Evolutionary conservation across 2,113 vertebrate species (phyloP), one percentile per base, ranked within the genome.

Genomic region (Coreoperca whiteheadi): DNA sequence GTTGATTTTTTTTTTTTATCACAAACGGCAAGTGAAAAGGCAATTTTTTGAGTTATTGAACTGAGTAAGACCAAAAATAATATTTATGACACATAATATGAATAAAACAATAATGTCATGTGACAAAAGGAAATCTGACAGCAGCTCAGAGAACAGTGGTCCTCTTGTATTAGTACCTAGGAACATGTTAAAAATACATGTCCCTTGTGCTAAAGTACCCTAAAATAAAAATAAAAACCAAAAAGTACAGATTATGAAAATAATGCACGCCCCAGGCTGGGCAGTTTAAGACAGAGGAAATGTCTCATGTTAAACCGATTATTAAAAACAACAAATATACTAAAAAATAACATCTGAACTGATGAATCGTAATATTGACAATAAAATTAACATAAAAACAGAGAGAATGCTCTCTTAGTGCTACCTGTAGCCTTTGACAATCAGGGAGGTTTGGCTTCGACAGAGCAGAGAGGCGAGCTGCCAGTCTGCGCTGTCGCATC

Each of bases 341-440:
- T 87, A 93, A 90, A 94, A 74, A 82, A 89, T 74, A 93, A 93
- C 74, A 69, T 86, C 75, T 89, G 67, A 90, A 82, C 87, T 79
- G 81, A 87, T 91, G 54, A 90, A 84, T 92, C 80, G 88, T 83
- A 89, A 89, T 90, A 90, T 82, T 56, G 88, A 90, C 84, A 89
- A 78, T 88, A 90, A 86, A 88, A 88, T 78, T 57, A 87, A 91
- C 46, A 83, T 77, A 78, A 61, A 78, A 72, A 80, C 70, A 81
- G 53, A 84, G 79, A 84, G 69, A 77, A 83, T 21, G 77, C 85
- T 90, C 88, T 93, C 91, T 90, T 91, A 88, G 88, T 90, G 92
- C 94, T 94, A 93, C 93, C 93, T 93, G 92, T 93, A 94, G 94
- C 93, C 90, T 93, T 87, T 87, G 88, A 92, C 90, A 92, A 90